Base-by-base conservation (phyloP, 2,888 invertebrate species). In the Lepidonotus clava region DNA sequence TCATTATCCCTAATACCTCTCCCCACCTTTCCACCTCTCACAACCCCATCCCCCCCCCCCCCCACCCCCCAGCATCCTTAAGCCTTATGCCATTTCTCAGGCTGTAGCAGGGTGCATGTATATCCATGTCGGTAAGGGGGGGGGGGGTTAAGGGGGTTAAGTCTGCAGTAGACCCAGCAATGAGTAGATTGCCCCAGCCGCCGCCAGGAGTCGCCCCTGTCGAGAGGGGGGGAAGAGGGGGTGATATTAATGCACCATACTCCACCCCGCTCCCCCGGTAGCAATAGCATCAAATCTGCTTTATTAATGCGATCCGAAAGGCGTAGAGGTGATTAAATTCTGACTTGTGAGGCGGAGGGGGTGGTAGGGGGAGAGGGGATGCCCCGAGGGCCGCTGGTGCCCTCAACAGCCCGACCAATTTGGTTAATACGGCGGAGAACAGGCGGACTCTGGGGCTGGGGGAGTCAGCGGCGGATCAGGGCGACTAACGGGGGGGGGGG, bases 271-370 rank as follows among this genome's bases (percentile, higher is more conserved):
- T 18, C 51, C 14, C 51, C 51, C 51, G 14, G 14, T 51, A 14
- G 24, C 46, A 28, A 24, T 46, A n/a, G 46, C 46, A 80, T 41
- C 80, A 76, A 76, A 46, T 80, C 80, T 41, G 46, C 46, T 80
- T 80, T 80, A 80, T 80, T 80, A 80, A 80, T 80, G 80, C 41
- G 28, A 80, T 80, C 24, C 80, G 80, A 46, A 80, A 80, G 24
- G 46, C 28, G 41, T 28, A 51, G 80, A 80, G 80, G 80, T 80
- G 80, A 80, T 80, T 80, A 80, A 80, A 80, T 80, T 14, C 28
- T 28, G 46, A 80, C 80, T 80, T 46, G 46, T 80, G 80, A 80
- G 41, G 32, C 80, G 32, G 80, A 32, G 36, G 38, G 24, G n/a
- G n/a, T 18, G 53, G 53, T 53, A 24, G 53, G 18, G 46, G 46